Evolutionary conservation across 2,113 vertebrate genomes (phyloP).

Genomic region (Ornithorhynchus anatinus): DNA sequence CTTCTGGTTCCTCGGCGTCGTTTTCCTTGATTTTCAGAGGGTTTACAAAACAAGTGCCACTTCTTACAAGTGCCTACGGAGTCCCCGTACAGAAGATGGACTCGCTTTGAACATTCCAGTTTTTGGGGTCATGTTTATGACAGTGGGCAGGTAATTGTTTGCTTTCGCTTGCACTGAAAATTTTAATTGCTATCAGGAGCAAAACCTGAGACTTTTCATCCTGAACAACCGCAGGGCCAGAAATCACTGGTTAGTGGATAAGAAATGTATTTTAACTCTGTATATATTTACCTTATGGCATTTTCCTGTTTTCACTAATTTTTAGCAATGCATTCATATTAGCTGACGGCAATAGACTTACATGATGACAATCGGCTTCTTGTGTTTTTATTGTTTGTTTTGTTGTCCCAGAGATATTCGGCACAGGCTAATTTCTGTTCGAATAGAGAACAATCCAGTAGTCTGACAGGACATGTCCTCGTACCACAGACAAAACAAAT

Average conservation of each 20-base stretch:
- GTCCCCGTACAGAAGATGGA: constrained; percentile 65
- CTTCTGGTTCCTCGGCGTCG: constrained; percentile 69
- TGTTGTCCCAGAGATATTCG: constrained; percentile 71
- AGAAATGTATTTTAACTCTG: constrained; percentile 80
- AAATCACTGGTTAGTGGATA: constrained; percentile 82
- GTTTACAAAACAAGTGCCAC: constrained; percentile 69
- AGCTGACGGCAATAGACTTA: constrained; percentile 74
- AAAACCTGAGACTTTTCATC: constrained; percentile 65
- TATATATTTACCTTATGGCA: constrained; percentile 85
- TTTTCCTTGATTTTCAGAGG: constrained; percentile 62
- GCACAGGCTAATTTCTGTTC: constrained; percentile 70
- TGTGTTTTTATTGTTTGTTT: constrained; percentile 68
- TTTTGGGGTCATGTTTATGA: constrained; percentile 63
- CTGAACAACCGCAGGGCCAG: constrained; percentile 76
- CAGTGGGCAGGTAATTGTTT: constrained; percentile 72
- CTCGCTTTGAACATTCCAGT: constrained; percentile 85
- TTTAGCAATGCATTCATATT: constrained; percentile 80
- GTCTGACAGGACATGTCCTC: constrained; percentile 72
- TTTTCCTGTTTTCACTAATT: constrained; percentile 82
- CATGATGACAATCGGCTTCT: constrained; percentile 68
- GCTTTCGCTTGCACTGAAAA: constrained; percentile 88
- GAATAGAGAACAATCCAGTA: constrained; percentile 61
- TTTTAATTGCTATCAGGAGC: constrained; percentile 69
- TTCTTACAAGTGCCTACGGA: constrained; percentile 66
- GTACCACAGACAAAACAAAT: constrained; percentile 82